A percentile compares a stretch with the other conserved stretches of the same genome.
phyloP scores from a whole-genome alignment of 92 coral and sea anemone species.

The Anthopleura xanthogrammica region DNA sequence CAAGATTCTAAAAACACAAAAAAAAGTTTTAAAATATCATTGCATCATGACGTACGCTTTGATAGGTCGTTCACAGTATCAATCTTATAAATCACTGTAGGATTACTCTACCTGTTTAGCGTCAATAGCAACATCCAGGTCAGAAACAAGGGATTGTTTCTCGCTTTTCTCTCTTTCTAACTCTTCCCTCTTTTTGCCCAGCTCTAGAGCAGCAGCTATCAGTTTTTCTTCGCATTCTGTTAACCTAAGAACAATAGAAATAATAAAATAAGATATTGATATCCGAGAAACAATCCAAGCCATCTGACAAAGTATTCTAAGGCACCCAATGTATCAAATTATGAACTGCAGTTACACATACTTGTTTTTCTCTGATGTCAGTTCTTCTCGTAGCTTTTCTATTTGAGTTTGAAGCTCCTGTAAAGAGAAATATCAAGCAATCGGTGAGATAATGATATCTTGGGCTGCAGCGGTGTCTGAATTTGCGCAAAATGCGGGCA shows the following conservation, averaged over 20 bases:
- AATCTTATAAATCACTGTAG: not conserved
- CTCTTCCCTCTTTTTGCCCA: conserved; percentile 33
- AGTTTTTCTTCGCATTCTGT: conserved; percentile 30
- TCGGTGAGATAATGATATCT: no score
- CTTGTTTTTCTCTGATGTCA: conserved; percentile 63
- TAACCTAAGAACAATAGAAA: conserved; percentile 8
- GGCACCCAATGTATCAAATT: not conserved
- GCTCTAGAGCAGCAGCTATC: conserved; percentile 26
- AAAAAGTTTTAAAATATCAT: not conserved
- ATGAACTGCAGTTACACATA: conserved; percentile 26
- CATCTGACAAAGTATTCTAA: no score
- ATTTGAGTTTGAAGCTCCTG: conserved; percentile 60
- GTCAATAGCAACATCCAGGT: conserved; percentile 9
- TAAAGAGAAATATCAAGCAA: not conserved
- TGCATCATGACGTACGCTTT: not conserved
- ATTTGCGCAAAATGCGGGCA: no score
- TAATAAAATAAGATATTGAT: not conserved
- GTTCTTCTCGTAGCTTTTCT: conserved; percentile 56
- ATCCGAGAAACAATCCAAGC: no score
- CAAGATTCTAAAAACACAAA: conserved; percentile 44
- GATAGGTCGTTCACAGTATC: not conserved
- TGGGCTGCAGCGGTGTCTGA: no score
- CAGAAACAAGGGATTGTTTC: conserved; percentile 20
- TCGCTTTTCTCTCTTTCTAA: conserved; percentile 20
- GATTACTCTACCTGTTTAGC: conserved; percentile 6